These are phyloP conservation scores for Microtus oregoni DNA, from an alignment of 2,113 vertebrate genomes.

Conservation along the genomic window DNA sequence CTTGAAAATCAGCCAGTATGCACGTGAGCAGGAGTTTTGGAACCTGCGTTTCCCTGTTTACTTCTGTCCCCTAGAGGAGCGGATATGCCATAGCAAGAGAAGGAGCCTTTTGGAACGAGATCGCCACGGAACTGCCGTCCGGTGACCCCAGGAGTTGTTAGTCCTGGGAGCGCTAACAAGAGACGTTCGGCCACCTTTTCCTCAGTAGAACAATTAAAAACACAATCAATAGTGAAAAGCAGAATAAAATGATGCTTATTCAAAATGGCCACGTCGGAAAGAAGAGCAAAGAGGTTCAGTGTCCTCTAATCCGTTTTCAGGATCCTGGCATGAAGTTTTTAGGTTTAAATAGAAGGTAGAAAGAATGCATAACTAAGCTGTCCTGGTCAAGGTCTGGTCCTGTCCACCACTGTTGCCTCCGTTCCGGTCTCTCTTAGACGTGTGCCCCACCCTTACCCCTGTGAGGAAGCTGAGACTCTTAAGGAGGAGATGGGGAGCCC, in stretches of 20 bases:
- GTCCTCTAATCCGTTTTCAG: neutral
- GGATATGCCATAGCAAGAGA: neutral
- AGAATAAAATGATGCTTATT: neutral
- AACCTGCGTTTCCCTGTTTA: neutral
- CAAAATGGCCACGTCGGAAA: neutral
- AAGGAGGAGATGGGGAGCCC: neutral
- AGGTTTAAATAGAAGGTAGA: neutral
- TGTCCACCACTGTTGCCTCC: rapidly evolving
- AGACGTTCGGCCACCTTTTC: too few relatives aligned
- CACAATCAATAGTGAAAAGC: neutral
- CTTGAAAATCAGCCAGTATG: neutral
- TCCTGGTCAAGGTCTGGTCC: too few relatives aligned
- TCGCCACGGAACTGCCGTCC: too few relatives aligned
- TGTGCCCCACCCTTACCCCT: neutral
- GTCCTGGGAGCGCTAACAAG: neutral
- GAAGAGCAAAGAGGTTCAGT: neutral
- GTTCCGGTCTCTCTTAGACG: neutral
- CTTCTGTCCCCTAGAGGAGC: constrained; percentile 57
- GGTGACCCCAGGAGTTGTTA: neutral
- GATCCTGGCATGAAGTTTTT: neutral
- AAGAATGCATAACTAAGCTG: neutral
- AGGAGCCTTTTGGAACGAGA: neutral
- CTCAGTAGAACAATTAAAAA: neutral
- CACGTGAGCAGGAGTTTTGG: neutral
- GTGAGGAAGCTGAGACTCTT: too few relatives aligned